These are phyloP conservation scores for Rutilus rutilus DNA, from an alignment of 2,113 vertebrate genomes.

Conservation along the genomic window DNA sequence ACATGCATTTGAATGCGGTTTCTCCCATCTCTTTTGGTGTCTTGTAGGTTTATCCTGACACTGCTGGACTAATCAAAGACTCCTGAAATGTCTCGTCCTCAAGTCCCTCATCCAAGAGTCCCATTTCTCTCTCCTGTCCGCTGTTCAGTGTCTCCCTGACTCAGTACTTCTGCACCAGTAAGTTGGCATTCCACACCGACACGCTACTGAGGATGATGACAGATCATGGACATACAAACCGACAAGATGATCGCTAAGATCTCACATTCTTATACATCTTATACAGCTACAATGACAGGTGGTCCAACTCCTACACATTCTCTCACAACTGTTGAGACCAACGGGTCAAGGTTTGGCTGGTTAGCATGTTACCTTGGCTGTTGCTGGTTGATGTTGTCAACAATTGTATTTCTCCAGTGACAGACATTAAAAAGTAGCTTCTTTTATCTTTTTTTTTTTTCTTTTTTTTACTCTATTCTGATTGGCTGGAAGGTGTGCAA, in stretches of 20 bases:
- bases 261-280: conserved; percentile 1
- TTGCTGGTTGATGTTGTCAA: background rate
- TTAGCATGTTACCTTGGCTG: background rate
- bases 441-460: too few relatives aligned
- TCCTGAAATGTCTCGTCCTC: background rate
- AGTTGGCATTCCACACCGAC: background rate
- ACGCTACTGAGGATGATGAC: background rate
- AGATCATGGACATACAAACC: conserved; percentile 1
- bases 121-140: conserved; percentile 8
- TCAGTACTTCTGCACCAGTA: background rate
- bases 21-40: background rate
- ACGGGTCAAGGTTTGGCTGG: background rate
- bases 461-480: background rate
- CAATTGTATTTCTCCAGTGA: background rate
- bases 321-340: conserved; percentile 4
- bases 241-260: conserved; percentile 25
- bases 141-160: background rate
- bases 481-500: too few relatives aligned
- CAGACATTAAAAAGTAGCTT: background rate
- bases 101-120: background rate
- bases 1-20: conserved; percentile 37
- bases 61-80: conserved; percentile 30
- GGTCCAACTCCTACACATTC: conserved; percentile 26
- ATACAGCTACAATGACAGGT: conserved; percentile 12
- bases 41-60: conserved; percentile 2